Base-by-base conservation (phyloP, 1,140 invertebrate genomes). In the Pogonus chalceus region DNA sequence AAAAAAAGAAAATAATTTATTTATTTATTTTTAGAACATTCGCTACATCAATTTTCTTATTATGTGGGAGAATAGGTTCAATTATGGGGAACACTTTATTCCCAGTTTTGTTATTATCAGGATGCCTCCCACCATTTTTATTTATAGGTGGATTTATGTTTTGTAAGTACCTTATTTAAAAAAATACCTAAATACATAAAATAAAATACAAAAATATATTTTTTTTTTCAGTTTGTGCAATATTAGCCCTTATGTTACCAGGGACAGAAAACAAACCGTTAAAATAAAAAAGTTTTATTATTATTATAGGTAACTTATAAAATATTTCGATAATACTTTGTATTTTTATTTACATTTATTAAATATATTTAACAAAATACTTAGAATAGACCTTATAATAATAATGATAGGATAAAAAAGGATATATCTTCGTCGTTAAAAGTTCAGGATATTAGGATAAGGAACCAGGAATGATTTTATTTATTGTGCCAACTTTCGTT, bases 41-140 rank as follows among this genome's bases (percentile, higher is more conserved):
- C 60, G 72, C 73, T 9, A 69, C 74, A 24, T 72, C 70, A 35
- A 46, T 74, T 16, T 64, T 65, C 18, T 62, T 74, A 61, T 66
- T 70, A 61, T 43, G 63, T 14, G 74, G 73, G 18, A 65, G 73
- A 52, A 55, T 67, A 3, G 74, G 73, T 20, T 59, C 71, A 2
- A 59, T 75, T 2, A 35, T 63, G 1, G 74, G 74, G 1, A 76
- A 70, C 56, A 53, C 74, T 3, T 51, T 74, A n/a, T 74, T 75
- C 53, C 71, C 74, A n/a, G 49, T 73, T 50, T 60, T 74, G 21
- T 62, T 75, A 1, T 53, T 57, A 9, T 59, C 64, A 35, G 68
- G 69, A 9, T 75, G 73, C 46, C 46, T 63, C 23, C 55, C 59
- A 12, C 68, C 71, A 9, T 66, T 73, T 51, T 62, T 69, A 35